Percentiles rank a stretch among this genome's conserved stretches.
Conservation (phyloP, 2,797 vertebrate species). For the Amazona ochrocephala region DNA sequence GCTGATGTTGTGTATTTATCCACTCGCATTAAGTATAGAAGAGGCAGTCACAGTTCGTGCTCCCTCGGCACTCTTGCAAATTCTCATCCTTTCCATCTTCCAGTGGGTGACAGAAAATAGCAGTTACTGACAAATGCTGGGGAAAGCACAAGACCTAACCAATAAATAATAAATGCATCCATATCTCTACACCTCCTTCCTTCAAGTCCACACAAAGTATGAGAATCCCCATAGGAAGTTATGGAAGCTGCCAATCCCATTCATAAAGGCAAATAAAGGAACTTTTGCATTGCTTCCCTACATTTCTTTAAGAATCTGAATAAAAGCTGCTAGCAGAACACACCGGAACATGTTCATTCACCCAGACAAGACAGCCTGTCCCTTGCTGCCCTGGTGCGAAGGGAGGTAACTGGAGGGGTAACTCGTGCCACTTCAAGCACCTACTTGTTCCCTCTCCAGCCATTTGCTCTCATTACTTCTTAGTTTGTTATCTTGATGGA, state of each 20-base stretch:
- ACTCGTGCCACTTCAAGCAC: neutral
- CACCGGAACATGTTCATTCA: neutral
- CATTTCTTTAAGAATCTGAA: neutral
- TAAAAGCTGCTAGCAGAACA: neutral
- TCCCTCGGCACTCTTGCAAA: slow-evolving; percentile 47
- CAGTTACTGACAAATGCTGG: slow-evolving; percentile 63
- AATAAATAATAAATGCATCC: slow-evolving; percentile 68
- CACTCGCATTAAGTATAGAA: slow-evolving; percentile 43
- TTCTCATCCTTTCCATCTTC: slow-evolving; percentile 65
- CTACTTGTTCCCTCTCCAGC: neutral
- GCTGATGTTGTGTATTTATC: slow-evolving; percentile 47
- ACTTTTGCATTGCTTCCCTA: neutral
- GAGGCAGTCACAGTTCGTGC: slow-evolving; percentile 24
- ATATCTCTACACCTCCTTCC: slow-evolving; percentile 22
- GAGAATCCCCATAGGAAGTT: neutral
- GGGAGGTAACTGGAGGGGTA: neutral
- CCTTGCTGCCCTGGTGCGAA: neutral
- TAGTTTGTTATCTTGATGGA: neutral
- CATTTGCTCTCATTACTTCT: neutral
- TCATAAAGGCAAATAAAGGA: neutral
- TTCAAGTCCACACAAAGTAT: slow-evolving; percentile 30
- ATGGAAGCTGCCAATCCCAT: slow-evolving; percentile 1
- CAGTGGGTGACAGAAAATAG: slow-evolving; percentile 63
- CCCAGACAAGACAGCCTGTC: neutral
- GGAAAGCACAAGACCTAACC: slow-evolving; percentile 54